Evolutionary conservation across 1,140 invertebrate species (phyloP).

Genomic region (Sitobion miscanthi): DNA sequence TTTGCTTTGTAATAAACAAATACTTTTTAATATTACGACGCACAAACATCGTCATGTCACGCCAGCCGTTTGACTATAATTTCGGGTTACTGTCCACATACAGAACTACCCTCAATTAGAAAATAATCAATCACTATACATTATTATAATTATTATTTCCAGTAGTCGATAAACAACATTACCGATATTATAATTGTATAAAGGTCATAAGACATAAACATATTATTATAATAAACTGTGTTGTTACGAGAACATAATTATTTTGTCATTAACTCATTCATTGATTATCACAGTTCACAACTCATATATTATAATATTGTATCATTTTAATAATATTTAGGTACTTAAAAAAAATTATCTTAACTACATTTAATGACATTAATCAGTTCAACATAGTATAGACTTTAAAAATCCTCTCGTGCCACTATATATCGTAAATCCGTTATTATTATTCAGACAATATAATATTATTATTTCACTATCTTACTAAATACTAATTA

Average conservation of each 20-base stretch:
- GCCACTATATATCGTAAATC: neutral
- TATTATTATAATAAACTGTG: neutral
- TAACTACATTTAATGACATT: neutral
- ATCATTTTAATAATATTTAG: neutral
- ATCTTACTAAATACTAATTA: neutral
- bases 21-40: neutral
- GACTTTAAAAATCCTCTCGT: neutral
- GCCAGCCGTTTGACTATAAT: no score
- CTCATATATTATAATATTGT: neutral
- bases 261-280: neutral
- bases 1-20: no score
- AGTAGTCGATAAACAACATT: neutral
- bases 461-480: neutral
- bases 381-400: neutral
- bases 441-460: neutral
- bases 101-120: neutral
- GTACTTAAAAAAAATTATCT: neutral
- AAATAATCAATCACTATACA: neutral
- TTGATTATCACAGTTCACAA: neutral
- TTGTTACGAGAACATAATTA: neutral
- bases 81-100: neutral
- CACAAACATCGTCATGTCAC: no score
- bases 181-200: neutral
- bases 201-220: neutral
- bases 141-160: neutral